A percentile compares a stretch with the other conserved stretches of the same genome.
Conservation (phyloP, 2,113 vertebrate species). For the Oryzias melastigma region DNA sequence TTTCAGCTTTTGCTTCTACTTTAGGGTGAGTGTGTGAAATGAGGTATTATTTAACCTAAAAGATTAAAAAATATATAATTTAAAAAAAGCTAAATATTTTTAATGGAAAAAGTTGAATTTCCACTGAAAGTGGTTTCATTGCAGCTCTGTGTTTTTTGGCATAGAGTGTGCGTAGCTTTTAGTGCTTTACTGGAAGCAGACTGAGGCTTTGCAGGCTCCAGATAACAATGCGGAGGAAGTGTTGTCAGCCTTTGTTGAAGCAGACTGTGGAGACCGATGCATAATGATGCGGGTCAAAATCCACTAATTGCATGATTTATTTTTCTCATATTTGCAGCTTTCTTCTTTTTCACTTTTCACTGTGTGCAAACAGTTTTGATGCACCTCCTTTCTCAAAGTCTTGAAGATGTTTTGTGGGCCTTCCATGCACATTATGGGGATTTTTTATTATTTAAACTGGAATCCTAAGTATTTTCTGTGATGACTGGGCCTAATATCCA, state of each 20-base stretch:
- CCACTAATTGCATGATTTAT: not conserved
- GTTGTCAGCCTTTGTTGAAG: not conserved
- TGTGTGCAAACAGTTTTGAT: not conserved
- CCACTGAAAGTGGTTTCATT: not conserved
- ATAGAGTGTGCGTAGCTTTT: not conserved
- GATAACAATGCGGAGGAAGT: conserved; percentile 6
- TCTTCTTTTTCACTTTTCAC: not conserved
- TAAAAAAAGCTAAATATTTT: too few relatives aligned
- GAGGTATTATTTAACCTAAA: too few relatives aligned
- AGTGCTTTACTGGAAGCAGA: not conserved
- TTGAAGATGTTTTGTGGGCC: not conserved
- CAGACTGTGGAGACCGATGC: not conserved
- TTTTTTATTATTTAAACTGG: too few relatives aligned
- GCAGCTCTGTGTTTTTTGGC: not conserved
- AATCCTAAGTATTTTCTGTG: too few relatives aligned
- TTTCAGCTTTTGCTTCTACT: too few relatives aligned
- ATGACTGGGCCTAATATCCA: too few relatives aligned
- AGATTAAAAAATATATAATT: too few relatives aligned
- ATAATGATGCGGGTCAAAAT: not conserved
- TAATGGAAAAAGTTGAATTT: not conserved
- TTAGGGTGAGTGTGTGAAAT: too few relatives aligned
- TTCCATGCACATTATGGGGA: not conserved
- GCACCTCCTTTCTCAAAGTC: not conserved
- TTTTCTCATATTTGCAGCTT: not conserved
- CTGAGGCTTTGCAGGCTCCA: not conserved